phyloP scores from a whole-genome alignment of 2,113 vertebrate species.

The Phrynosoma blainvillii region DNA sequence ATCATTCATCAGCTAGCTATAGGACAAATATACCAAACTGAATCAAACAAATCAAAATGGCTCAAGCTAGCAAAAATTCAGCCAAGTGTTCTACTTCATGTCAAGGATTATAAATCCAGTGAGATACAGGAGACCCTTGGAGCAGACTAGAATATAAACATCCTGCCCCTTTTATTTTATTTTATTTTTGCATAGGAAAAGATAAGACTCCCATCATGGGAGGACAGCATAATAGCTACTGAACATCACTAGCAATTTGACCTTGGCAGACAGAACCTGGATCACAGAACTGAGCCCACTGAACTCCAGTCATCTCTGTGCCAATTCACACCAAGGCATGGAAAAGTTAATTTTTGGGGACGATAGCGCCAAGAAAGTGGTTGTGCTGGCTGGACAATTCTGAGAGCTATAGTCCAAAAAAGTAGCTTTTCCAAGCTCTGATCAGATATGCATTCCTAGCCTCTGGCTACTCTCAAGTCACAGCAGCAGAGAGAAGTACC shows the following conservation, averaged over 20 bases:
- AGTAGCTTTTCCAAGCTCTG: background rate
- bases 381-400: background rate
- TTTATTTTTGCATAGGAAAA: background rate
- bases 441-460: background rate
- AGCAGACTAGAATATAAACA: background rate
- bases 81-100: background rate
- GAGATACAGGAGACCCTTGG: background rate
- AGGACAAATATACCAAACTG: background rate
- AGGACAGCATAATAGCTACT: background rate
- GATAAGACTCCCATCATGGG: background rate
- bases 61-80: background rate
- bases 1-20: conserved; percentile 13
- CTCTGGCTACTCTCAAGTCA: background rate
- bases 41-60: conserved; percentile 12
- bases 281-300: background rate
- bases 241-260: background rate
- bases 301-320: background rate
- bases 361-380: background rate
- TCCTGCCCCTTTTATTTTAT: background rate
- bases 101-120: background rate
- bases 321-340: background rate
- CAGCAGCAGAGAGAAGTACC: too few species aligned
- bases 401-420: background rate
- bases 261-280: background rate
- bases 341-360: background rate